Evolutionary conservation across 2,113 vertebrate genomes (phyloP).

Genomic region (Odontesthes bonariensis): DNA sequence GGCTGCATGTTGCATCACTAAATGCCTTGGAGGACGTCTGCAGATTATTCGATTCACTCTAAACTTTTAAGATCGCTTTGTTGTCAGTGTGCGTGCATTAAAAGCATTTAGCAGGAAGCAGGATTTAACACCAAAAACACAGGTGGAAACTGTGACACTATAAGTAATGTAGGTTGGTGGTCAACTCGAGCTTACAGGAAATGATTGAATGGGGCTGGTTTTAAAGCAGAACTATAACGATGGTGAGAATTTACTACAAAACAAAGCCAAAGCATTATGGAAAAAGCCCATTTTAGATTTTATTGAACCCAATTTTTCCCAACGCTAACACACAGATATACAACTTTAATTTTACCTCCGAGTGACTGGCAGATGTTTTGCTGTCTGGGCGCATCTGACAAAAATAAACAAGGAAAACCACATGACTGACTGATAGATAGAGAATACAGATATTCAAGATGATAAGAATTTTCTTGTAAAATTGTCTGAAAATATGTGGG

Average conservation of each 20-base stretch:
- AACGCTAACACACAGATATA: neutral
- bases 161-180: slow-evolving; percentile 47
- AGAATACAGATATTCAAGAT: neutral
- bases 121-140: slow-evolving; percentile 4
- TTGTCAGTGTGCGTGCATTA: neutral
- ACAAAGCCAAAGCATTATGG: accelerated
- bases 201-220: neutral
- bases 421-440: neutral
- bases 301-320: no score
- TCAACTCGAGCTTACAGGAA: slow-evolving; percentile 61
- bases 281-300: neutral
- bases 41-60: neutral
- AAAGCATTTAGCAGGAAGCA: slow-evolving; percentile 37
- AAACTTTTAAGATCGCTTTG: neutral
- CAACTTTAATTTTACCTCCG: slow-evolving; percentile 41
- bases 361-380: neutral
- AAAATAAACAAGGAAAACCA: neutral
- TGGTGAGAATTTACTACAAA: neutral
- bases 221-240: slow-evolving; percentile 3
- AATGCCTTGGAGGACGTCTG: neutral
- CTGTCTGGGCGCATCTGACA: slow-evolving; percentile 3
- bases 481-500: neutral
- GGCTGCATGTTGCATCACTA: neutral
- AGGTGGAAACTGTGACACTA: slow-evolving; percentile 49
- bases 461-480: neutral